A percentile compares a stretch with the other conserved stretches of the same genome.
These are phyloP conservation scores for human (Homo sapiens) DNA, from an alignment of 2,113 vertebrate genomes.

Conservation along the genomic window DNA sequence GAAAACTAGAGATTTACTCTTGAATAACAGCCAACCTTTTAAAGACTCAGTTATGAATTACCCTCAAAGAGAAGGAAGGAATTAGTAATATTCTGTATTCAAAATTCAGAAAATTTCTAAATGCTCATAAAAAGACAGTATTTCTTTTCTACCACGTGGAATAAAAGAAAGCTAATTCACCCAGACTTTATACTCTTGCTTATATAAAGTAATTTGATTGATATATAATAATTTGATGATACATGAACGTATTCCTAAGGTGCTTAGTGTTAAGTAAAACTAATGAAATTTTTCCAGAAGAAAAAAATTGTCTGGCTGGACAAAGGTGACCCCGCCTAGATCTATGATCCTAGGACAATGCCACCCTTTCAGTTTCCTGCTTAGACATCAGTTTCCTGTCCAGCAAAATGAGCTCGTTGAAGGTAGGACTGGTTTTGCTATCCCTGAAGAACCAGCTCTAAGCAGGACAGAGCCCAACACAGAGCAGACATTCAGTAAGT, in stretches of 20 bases:
- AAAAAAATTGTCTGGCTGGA: background rate
- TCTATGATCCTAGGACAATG: background rate
- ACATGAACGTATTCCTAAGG: background rate
- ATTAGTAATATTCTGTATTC: background rate
- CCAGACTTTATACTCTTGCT: background rate
- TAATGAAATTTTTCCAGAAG: background rate
- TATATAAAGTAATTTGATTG: background rate
- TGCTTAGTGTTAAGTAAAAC: background rate
- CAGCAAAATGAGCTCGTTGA: background rate
- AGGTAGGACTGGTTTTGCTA: background rate
- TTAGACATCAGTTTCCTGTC: background rate
- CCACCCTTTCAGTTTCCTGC: background rate
- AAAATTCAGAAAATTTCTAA: constrained; percentile 27
- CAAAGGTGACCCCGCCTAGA: background rate
- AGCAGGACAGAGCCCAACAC: background rate
- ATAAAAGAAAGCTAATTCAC: background rate
- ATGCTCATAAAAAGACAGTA: background rate
- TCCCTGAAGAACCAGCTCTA: background rate
- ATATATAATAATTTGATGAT: background rate
- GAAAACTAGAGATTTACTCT: constrained; percentile 3
- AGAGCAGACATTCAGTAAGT: background rate
- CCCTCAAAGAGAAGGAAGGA: background rate
- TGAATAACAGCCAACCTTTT: background rate
- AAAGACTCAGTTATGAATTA: background rate
- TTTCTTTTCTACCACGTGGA: background rate